Evolutionary conservation across 2,797 vertebrate species (phyloP), one percentile per base, ranked within the genome.

Genomic region (Bovichtus variegatus): DNA sequence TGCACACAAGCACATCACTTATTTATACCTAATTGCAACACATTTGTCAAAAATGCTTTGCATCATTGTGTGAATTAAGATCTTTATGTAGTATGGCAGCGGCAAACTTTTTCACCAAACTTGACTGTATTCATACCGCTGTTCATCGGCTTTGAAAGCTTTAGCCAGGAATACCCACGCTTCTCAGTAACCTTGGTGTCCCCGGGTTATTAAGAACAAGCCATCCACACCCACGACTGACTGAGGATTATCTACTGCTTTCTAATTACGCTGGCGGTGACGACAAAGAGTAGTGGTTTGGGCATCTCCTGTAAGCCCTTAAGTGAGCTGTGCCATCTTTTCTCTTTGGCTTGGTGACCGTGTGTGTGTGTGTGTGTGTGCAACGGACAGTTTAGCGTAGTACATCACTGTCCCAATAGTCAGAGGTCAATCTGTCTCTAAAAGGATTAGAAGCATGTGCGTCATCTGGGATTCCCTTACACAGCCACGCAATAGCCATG

Each of bases 371-470:
- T 34, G 31, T 6, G 47, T 49, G 55, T 61, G 21, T 66, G 51
- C 16, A 9, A 21, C 25, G 21, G n/a, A 64, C 15, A 27, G 23
- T 18, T 12, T 9, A 27, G 44, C 1, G 6, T n/a, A 57, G 29
- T 43, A 57, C 66, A 57, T 41, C 31, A 8, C 25, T 1, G 5
- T 67, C 18, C 49, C 44, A 25, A 29, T 65, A 64, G 61, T 73
- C 66, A 72, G 21, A 86, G 65, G 44, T 81, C 71, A 81, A 85
- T 82, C 53, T 25, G 25, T 67, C 68, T 55, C 59, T 82, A 65
- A 86, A 81, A 50, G 76, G 85, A 89, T 91, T 84, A 81, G 60
- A 49, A 40, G 53, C 18, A 51, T 27, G 23, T 83, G 58, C 47
- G 41, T 81, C 70, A 82, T 60, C 34, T 51, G 77, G 87, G 67